phyloP scores from a whole-genome alignment of 2,113 vertebrate species.

The Lepidothrix coronata region DNA sequence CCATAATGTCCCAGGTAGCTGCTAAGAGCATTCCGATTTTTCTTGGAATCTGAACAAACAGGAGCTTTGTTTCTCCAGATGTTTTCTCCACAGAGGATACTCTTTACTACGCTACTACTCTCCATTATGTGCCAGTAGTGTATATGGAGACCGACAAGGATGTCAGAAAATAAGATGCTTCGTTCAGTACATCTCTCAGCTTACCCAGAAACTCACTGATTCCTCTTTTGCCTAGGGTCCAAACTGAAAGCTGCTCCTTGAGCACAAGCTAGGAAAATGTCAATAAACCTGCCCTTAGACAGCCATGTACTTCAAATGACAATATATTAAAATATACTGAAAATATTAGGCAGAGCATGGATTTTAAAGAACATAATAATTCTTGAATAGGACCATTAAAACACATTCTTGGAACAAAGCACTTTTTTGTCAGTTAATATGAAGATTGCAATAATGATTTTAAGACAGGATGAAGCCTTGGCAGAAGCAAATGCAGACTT shows the following conservation, averaged over 20 bases:
- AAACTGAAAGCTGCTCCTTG: background rate
- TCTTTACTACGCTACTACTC: background rate
- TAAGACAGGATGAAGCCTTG: background rate
- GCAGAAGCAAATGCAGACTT: background rate
- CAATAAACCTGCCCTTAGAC: background rate
- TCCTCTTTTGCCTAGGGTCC: background rate
- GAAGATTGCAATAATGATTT: background rate
- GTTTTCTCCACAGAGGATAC: background rate
- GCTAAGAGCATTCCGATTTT: background rate
- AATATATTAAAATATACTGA: background rate
- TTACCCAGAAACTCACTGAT: background rate
- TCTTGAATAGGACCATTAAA: background rate
- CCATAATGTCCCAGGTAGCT: background rate
- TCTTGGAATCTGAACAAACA: background rate
- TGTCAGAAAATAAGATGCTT: background rate
- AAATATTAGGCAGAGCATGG: background rate
- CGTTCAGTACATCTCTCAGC: background rate
- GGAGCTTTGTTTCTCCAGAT: background rate
- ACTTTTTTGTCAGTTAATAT: background rate
- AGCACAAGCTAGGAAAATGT: background rate
- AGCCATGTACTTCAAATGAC: background rate
- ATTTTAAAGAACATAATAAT: background rate
- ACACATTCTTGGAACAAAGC: background rate
- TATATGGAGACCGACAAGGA: background rate
- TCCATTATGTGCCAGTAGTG: background rate